These are phyloP conservation scores for Platycheirus rosarum DNA, from an alignment of 2,888 invertebrate genomes.

Conservation along the genomic window DNA sequence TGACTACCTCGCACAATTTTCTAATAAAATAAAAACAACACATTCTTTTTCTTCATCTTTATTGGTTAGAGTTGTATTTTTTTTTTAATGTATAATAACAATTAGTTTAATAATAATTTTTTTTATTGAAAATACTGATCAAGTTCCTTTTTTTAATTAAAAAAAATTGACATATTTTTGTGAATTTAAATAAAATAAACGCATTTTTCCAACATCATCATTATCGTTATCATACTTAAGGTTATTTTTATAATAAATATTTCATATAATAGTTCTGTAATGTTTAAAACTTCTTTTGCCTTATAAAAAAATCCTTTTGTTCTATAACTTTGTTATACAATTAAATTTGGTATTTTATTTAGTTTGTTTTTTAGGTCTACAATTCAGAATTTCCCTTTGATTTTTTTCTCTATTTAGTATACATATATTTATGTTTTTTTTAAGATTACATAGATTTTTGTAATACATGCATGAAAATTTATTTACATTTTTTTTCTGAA, in stretches of 20 bases:
- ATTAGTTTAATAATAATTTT: constrained; percentile 59
- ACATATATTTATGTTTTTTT: constrained; percentile 41
- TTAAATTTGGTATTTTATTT: constrained; percentile 31
- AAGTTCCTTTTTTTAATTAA: constrained; percentile 53
- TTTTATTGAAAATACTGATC: constrained; percentile 68
- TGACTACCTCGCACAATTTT: too few species aligned
- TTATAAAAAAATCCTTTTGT: constrained; percentile 46
- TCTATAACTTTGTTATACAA: constrained; percentile 15
- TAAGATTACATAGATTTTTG: constrained; percentile 41
- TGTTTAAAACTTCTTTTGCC: constrained; percentile 24
- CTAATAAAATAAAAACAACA: constrained; percentile 18
- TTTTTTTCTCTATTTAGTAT: constrained; percentile 39
- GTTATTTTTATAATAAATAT: constrained; percentile 52
- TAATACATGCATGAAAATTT: constrained; percentile 67
- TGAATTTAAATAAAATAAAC: constrained; percentile 37
- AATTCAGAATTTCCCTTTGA: constrained; percentile 34
- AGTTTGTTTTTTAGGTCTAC: constrained; percentile 35
- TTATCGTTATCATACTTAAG: constrained; percentile 47
- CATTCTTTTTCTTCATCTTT: constrained; percentile 61
- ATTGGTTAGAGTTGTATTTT: constrained; percentile 65
- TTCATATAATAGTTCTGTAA: constrained; percentile 32
- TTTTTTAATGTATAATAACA: constrained; percentile 62
- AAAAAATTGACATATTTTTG: constrained; percentile 46
- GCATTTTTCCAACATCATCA: constrained; percentile 17
- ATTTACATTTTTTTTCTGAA: constrained; percentile 73